Evolutionary conservation across 2,113 vertebrate genomes (phyloP).

Genomic region (Nothobranchius furzeri): DNA sequence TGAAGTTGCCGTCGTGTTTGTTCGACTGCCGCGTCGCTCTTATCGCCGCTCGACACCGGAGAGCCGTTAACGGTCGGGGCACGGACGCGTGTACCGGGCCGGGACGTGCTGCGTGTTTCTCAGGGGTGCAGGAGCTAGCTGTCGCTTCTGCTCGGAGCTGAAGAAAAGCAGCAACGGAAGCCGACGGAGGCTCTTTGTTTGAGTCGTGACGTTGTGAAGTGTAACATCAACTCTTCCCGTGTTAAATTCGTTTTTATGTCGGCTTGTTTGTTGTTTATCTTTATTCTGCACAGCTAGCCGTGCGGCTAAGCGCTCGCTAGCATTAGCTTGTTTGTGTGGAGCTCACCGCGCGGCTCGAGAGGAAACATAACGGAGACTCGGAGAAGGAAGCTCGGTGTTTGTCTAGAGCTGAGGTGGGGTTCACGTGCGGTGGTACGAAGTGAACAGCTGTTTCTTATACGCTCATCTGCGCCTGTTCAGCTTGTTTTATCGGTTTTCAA

Average conservation of each 20-base stretch:
- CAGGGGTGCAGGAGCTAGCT: slow-evolving; percentile 8
- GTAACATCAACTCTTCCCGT: slow-evolving; percentile 7
- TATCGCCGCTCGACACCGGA: slow-evolving; percentile 44
- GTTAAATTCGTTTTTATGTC: slow-evolving; percentile 10
- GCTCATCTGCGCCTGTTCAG: not conserved
- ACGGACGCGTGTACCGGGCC: slow-evolving; percentile 23
- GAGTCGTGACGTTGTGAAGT: slow-evolving; percentile 35
- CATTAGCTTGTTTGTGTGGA: slow-evolving; percentile 48
- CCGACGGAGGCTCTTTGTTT: slow-evolving; percentile 44
- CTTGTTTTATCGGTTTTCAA: slow-evolving; percentile 35
- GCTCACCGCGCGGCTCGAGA: slow-evolving; percentile 45
- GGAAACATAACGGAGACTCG: not conserved
- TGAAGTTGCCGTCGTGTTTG: slow-evolving; percentile 73
- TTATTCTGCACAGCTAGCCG: slow-evolving; percentile 8
- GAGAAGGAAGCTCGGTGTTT: no score
- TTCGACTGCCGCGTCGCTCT: slow-evolving; percentile 61
- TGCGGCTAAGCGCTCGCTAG: slow-evolving; percentile 48
- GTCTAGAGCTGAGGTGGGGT: no score
- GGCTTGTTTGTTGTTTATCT: slow-evolving; percentile 31
- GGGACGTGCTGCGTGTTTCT: slow-evolving; percentile 2
- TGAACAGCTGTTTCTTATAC: not conserved
- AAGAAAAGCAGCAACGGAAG: slow-evolving; percentile 35
- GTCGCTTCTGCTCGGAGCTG: slow-evolving; percentile 42
- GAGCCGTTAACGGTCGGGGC: slow-evolving; percentile 21
- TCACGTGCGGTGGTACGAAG: not conserved